Evolutionary conservation across 2,797 vertebrate species (phyloP), one percentile per base, ranked within the genome.

Genomic region (Sciaenops ocellatus): DNA sequence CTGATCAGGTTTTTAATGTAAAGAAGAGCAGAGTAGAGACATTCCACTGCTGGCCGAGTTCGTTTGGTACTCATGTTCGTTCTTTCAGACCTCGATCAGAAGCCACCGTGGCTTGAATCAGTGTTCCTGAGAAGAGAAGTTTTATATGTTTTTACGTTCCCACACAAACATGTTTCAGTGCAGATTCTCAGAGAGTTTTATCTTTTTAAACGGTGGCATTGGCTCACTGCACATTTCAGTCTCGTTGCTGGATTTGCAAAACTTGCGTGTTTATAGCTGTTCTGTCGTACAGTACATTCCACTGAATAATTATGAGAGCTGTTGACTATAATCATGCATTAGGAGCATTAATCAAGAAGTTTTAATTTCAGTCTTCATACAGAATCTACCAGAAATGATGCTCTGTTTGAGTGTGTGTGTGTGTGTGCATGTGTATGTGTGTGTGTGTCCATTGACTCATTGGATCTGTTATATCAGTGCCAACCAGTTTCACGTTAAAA

Each of bases 31-130:
- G 48, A 85, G 65, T 15, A 5, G 41, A 86, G 24, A 76, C 78
- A 75, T 90, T 90, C 86, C 84, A 76, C 79, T 73, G 69, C 64
- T 74, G 71, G 70, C 68, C 73, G 81, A 85, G 56, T 71, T 18
- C 55, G 57, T 82, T 75, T 9, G 66, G 30, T 79, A 24, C 57
- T 48, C 61, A 8, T 79, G 15, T 44, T 72, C 38, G 6, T 59
- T 73, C 54, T 28, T 54, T 63, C 34, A 69, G 55, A 72, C 67
- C 74, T 47, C 79, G 52, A 83, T 54, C 67, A 47, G 68, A 74
- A 9, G 59, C 18, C 73, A 13, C 48, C 17, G 77, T 63, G 83
- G 74, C 85, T 84, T 62, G 44, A 61, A 76, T 77, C 55, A 48
- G 57, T 63, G 69, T 74, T 80, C 51, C 78, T 34, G 12, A 65